Percentiles rank a stretch among this genome's conserved stretches.
Evolutionary conservation across 2,888 invertebrate genomes (phyloP).

Genomic region (Desoria tigrina): DNA sequence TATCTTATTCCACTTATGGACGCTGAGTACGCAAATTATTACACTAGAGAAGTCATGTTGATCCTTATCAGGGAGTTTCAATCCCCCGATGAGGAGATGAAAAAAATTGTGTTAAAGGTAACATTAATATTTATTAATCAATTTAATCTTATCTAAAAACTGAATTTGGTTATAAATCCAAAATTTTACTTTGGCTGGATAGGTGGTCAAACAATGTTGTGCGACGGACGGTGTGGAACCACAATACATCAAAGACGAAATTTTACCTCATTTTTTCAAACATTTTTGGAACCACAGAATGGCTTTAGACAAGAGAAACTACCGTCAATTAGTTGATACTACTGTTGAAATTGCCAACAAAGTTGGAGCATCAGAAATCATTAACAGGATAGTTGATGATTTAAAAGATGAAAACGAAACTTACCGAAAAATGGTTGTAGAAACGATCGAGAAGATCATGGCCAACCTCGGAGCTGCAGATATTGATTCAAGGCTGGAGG

Average conservation of each 20-base stretch:
- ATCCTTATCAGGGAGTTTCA: conserved; percentile 99
- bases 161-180: too few species aligned
- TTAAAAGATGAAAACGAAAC: conserved; percentile 99
- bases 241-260: conserved; percentile 98
- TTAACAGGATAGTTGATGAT: conserved; percentile 97
- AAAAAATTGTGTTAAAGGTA: conserved; percentile 98
- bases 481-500: conserved; percentile 95
- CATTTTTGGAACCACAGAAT: conserved; percentile 99
- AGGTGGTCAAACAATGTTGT: conserved; percentile 99
- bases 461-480: conserved; percentile 96
- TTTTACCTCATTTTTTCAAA: conserved; percentile 96
- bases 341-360: conserved; percentile 99
- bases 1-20: conserved; percentile 99
- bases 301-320: conserved; percentile 97
- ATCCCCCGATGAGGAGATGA: conserved; percentile 99
- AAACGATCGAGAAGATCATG: conserved; percentile 98
- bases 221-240: conserved; percentile 99
- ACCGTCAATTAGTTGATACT: conserved; percentile 96
- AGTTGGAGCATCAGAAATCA: conserved; percentile 99
- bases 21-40: conserved; percentile 99
- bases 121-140: conserved; percentile 17
- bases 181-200: conserved; percentile 10
- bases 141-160: not conserved
- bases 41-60: conserved; percentile 98
- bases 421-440: conserved; percentile 99